phyloP scores from a whole-genome alignment of 2,113 vertebrate species.

The Falcunculus frontatus region DNA sequence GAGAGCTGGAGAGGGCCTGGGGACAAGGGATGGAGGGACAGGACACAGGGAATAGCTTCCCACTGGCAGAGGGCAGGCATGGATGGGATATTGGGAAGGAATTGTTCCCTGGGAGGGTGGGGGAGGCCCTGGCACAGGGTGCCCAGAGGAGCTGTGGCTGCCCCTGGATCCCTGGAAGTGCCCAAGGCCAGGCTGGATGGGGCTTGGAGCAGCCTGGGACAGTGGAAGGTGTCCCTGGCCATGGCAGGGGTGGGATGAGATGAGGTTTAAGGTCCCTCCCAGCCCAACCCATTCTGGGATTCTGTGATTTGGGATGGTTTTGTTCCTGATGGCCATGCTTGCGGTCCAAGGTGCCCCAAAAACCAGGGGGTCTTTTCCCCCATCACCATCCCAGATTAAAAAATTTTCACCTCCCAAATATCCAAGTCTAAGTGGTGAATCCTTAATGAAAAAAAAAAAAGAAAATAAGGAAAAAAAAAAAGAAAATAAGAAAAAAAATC shows the following conservation, averaged over 20 bases:
- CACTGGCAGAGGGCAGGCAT: not conserved
- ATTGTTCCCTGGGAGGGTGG: not conserved
- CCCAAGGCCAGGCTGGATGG: not conserved
- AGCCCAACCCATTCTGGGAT: not conserved
- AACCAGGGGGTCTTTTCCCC: not conserved
- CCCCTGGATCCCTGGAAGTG: not conserved
- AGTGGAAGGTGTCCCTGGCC: not conserved
- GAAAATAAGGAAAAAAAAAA: no score
- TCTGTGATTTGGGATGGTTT: not conserved
- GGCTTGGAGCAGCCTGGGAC: not conserved
- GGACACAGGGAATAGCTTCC: not conserved
- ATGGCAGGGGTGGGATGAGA: rapidly evolving
- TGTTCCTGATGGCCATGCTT: rapidly evolving
- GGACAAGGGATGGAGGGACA: not conserved
- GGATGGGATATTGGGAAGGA: not conserved
- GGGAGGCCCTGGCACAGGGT: not conserved
- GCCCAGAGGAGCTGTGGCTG: not conserved
- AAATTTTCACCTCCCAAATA: not conserved
- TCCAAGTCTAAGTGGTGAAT: rapidly evolving
- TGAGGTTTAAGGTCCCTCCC: not conserved
- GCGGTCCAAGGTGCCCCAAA: not conserved
- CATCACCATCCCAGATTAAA: not conserved
- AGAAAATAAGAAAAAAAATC: not conserved
- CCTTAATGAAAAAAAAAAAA: not conserved
- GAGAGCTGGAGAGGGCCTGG: not conserved